Evolutionary conservation across 2,113 vertebrate species (phyloP).

Genomic region (Burhinus oedicnemus): DNA sequence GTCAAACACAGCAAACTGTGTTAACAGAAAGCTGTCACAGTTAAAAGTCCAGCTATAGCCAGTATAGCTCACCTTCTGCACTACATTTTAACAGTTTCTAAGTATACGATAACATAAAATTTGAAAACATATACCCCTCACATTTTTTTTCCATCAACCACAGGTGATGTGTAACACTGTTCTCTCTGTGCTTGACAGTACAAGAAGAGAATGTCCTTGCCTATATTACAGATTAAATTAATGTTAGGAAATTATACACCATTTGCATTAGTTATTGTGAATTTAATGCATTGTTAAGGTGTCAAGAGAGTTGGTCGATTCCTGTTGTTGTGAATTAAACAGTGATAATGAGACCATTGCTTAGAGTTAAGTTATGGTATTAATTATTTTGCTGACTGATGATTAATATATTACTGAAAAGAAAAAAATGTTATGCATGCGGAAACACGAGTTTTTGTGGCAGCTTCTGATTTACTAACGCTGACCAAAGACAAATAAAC

Average conservation of each 20-base stretch:
- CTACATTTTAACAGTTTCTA: neutral
- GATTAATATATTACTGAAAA: neutral
- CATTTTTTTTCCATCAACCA: neutral
- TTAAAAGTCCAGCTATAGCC: neutral
- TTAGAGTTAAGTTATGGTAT: neutral
- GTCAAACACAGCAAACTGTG: neutral
- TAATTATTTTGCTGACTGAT: slow-evolving; percentile 24
- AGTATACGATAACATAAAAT: neutral
- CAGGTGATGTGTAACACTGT: neutral
- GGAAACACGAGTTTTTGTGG: neutral
- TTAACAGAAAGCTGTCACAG: neutral
- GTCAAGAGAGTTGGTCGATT: neutral
- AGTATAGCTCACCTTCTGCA: neutral
- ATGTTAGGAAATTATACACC: neutral
- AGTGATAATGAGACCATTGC: neutral
- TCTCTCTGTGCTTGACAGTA: neutral
- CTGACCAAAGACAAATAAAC: neutral
- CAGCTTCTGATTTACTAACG: neutral
- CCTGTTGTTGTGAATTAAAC: slow-evolving; percentile 3
- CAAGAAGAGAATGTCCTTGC: neutral
- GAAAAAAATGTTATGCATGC: neutral
- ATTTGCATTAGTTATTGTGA: slow-evolving; percentile 4
- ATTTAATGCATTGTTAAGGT: neutral
- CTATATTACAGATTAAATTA: neutral
- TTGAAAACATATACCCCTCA: neutral